A percentile compares a stretch with the other conserved stretches of the same genome.
Evolutionary conservation across 2,888 invertebrate species (phyloP).

Genomic region (Rhimphoctona megacephalus): DNA sequence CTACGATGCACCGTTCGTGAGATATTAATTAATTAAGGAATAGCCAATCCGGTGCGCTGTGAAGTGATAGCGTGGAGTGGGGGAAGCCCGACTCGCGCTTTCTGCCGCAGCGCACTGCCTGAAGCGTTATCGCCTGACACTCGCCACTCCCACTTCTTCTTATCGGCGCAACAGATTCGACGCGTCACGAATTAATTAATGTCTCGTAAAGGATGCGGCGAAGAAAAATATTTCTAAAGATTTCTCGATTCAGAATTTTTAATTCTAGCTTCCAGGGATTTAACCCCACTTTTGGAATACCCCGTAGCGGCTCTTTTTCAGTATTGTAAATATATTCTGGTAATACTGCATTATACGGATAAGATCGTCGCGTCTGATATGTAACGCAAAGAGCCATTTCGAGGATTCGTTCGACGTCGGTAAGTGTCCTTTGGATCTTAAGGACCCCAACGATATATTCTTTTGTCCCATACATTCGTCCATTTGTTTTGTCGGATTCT

Average conservation of each 20-base stretch:
- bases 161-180: background rate
- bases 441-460: slow-evolving; percentile 27
- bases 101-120: background rate
- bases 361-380: slow-evolving; percentile 68
- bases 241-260: background rate
- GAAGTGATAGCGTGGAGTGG: background rate
- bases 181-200: background rate
- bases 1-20: background rate
- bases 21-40: background rate
- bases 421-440: slow-evolving; percentile 53
- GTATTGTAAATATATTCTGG: slow-evolving; percentile 31
- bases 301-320: slow-evolving; percentile 11
- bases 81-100: background rate
- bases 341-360: slow-evolving; percentile 42
- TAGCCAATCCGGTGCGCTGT: slow-evolving; percentile 3
- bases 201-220: no score
- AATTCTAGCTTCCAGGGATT: background rate
- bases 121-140: background rate
- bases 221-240: background rate
- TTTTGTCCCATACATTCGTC: slow-evolving; percentile 31
- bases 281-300: background rate
- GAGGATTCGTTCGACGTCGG: slow-evolving; percentile 60
- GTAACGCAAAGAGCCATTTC: slow-evolving; percentile 60
- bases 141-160: background rate
- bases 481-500: slow-evolving; percentile 21